Conservation (phyloP, 1,140 invertebrate genomes). For the Gryllus bimaculatus region DNA sequence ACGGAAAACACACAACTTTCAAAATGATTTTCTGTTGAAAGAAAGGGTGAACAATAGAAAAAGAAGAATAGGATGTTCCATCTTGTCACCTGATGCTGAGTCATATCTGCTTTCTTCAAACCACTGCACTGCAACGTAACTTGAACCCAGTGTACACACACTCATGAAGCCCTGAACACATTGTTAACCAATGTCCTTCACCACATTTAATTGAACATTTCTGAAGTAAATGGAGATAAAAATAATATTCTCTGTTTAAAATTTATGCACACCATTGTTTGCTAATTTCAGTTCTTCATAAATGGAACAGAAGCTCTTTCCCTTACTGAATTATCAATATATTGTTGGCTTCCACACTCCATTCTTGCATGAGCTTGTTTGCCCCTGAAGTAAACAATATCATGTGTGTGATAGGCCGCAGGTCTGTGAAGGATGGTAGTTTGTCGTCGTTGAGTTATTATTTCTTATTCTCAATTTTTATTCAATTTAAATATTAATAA, state of each 20-base stretch:
- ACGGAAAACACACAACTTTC: constrained; percentile 7
- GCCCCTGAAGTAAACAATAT: not conserved
- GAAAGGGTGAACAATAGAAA: constrained; percentile 6
- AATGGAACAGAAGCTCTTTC: not conserved
- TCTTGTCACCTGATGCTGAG: not conserved
- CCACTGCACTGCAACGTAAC: not conserved
- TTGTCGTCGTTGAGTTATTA: not conserved
- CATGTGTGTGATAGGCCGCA: constrained; percentile 2
- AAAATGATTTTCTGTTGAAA: not conserved
- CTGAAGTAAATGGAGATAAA: constrained; percentile 5
- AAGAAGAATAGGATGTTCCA: constrained; percentile 6
- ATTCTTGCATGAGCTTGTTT: not conserved
- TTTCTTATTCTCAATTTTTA: not conserved
- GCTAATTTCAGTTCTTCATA: not conserved
- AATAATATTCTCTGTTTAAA: constrained; percentile 6
- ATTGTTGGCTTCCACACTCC: not conserved
- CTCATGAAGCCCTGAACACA: not conserved
- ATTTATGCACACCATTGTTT: not conserved
- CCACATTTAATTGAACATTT: not conserved
- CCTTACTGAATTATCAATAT: not conserved
- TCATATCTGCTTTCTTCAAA: not conserved
- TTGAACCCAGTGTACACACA: not conserved
- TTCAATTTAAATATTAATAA: not conserved
- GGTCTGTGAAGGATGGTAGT: not conserved
- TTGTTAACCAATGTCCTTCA: not conserved